A percentile compares a stretch with the other conserved stretches of the same genome.
Conservation (phyloP, 2,888 invertebrate species). For the Eristalis tenax region DNA sequence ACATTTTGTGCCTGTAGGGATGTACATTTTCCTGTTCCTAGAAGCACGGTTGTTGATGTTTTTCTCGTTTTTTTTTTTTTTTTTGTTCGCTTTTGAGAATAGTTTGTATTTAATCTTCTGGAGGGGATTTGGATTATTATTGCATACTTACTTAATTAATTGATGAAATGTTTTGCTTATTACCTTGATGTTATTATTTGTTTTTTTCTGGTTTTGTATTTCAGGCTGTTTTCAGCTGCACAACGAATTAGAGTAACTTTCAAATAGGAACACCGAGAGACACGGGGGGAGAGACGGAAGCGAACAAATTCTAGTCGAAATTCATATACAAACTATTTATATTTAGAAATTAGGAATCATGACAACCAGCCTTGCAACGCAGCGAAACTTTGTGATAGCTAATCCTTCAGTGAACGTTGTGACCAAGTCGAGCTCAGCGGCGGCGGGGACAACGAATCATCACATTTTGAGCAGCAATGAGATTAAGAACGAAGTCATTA, state of each 20-base stretch:
- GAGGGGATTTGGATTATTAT: neutral
- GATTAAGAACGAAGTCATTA: slow-evolving; percentile 74
- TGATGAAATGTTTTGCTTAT: neutral
- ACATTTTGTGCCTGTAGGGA: slow-evolving; percentile 21
- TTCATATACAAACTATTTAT: slow-evolving; percentile 30
- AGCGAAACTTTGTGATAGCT: slow-evolving; percentile 79
- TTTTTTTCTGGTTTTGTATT: slow-evolving; percentile 17
- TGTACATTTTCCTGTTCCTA: neutral
- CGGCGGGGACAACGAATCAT: slow-evolving; percentile 43
- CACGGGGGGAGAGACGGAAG: neutral
- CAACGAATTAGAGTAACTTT: slow-evolving; percentile 29
- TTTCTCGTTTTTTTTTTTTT: neutral
- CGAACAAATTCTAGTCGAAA: slow-evolving; percentile 50
- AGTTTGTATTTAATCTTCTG: slow-evolving; percentile 5
- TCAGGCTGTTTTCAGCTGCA: slow-evolving; percentile 64
- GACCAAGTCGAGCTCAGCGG: slow-evolving; percentile 21
- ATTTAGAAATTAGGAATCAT: slow-evolving; percentile 71
- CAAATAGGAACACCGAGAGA: slow-evolving; percentile 46
- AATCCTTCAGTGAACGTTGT: slow-evolving; percentile 73
- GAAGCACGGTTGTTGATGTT: neutral
- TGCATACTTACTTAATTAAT: neutral
- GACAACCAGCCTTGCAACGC: slow-evolving; percentile 80
- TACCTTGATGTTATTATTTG: too few relatives aligned
- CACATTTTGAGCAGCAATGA: slow-evolving; percentile 61
- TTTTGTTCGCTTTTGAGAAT: neutral